Evolutionary conservation across 2,888 invertebrate genomes (phyloP).

Genomic region (Artemia sinica): DNA sequence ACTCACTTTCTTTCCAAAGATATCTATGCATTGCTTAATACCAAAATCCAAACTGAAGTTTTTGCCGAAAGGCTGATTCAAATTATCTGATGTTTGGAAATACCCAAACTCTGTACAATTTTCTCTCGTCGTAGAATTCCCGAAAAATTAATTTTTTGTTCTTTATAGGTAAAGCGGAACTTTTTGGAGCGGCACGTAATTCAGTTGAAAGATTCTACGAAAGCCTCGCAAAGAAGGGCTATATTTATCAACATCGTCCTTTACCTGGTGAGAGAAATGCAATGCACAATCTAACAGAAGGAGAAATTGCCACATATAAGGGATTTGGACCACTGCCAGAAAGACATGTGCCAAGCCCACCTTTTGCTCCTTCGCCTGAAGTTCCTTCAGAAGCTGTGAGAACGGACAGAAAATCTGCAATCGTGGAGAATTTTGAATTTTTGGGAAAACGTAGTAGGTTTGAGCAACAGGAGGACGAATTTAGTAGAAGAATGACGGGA

Average conservation of each 20-base stretch:
- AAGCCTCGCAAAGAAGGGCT: background rate
- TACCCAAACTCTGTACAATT: constrained; percentile 92
- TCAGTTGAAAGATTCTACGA: constrained; percentile 6
- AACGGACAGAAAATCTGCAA: no score
- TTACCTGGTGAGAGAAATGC: background rate
- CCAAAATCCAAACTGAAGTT: constrained; percentile 58
- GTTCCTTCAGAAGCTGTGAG: no score
- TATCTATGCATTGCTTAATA: constrained; percentile 58
- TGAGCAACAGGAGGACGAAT: no score
- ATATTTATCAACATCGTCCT: background rate
- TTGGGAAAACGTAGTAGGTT: no score
- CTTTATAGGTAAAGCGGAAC: background rate
- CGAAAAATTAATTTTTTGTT: constrained; percentile 32
- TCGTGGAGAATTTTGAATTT: no score
- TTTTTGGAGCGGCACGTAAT: background rate
- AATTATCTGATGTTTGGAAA: constrained; percentile 61
- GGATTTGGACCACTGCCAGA: constrained; percentile 4
- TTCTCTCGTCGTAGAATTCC: constrained; percentile 81
- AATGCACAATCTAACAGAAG: background rate
- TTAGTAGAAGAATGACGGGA: no score
- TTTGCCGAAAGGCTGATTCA: constrained; percentile 52
- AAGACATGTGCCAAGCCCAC: background rate
- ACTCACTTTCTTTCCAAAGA: constrained; percentile 55
- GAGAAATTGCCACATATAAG: background rate
- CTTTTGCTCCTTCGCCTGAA: background rate